Percentiles rank a stretch among this genome's conserved stretches.
Conservation (phyloP, 2,888 invertebrate genomes). For the Chalcosyrphus nemorum region DNA sequence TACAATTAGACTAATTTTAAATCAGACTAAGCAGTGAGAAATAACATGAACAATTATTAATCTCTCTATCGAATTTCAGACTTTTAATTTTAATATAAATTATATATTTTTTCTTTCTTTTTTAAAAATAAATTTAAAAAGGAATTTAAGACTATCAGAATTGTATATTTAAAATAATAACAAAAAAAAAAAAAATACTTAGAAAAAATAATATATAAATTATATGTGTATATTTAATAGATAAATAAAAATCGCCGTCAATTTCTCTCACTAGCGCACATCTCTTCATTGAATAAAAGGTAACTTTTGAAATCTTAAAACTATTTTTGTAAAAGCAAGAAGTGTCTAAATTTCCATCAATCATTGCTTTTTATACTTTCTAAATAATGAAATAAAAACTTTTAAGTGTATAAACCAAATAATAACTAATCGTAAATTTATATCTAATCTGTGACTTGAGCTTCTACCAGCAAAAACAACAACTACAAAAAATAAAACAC, state of each 20-base stretch:
- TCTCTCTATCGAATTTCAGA: conserved; percentile 71
- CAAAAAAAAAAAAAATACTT: conserved; percentile 5
- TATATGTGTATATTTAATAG: conserved; percentile 30
- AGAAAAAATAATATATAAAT: conserved; percentile 47
- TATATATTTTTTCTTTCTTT: neutral
- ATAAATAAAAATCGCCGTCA: conserved; percentile 64
- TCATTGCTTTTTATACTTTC: conserved; percentile 67
- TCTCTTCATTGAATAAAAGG: conserved; percentile 32
- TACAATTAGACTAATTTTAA: neutral
- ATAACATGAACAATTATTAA: conserved; percentile 26
- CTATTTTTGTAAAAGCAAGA: conserved; percentile 60
- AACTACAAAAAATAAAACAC: too few species aligned
- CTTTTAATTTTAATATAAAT: conserved; percentile 16
- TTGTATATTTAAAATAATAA: conserved; percentile 52
- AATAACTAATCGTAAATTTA: neutral
- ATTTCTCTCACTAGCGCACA: conserved; percentile 69
- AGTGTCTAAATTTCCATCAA: conserved; percentile 39
- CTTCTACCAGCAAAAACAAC: conserved; percentile 6
- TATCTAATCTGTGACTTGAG: conserved; percentile 47
- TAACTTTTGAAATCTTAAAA: conserved; percentile 15
- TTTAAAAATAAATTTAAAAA: conserved; percentile 9
- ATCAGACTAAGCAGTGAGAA: conserved; percentile 33
- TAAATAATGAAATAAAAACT: neutral
- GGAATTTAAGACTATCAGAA: conserved; percentile 71
- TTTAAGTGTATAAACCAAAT: neutral